Conservation (phyloP, 2,888 invertebrate species). For the Heterodera filipjevi region DNA sequence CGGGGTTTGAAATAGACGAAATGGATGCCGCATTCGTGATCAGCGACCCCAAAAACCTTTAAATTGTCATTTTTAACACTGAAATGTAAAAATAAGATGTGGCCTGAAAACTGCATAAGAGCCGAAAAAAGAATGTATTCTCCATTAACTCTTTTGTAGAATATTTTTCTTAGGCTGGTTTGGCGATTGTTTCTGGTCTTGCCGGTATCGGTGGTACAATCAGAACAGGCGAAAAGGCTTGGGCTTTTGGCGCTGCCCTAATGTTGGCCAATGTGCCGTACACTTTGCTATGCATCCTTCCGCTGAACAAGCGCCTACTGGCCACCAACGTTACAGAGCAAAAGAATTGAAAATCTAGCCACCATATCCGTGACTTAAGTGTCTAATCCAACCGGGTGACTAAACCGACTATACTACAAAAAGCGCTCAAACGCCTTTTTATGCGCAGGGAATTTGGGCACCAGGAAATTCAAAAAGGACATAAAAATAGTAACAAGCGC, state of each 20-base stretch:
- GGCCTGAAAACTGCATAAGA: too few relatives aligned
- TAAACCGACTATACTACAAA: too few relatives aligned
- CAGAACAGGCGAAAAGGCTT: slow-evolving; percentile 10
- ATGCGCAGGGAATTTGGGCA: too few relatives aligned
- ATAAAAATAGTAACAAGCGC: too few relatives aligned
- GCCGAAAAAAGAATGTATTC: too few relatives aligned
- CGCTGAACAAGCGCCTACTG: slow-evolving; percentile 14
- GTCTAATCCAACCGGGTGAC: too few relatives aligned
- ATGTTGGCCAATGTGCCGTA: slow-evolving; percentile 18
- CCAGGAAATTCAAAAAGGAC: too few relatives aligned
- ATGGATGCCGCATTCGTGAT: too few relatives aligned
- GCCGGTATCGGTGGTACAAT: not conserved
- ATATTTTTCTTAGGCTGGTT: not conserved
- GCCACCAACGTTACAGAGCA: not conserved
- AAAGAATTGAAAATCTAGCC: too few relatives aligned
- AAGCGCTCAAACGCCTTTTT: too few relatives aligned
- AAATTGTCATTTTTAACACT: not conserved
- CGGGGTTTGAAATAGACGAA: not conserved
- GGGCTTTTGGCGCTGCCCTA: not conserved
- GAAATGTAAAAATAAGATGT: not conserved
- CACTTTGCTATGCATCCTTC: slow-evolving; percentile 17
- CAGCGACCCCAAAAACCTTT: too few relatives aligned
- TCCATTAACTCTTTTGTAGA: not conserved
- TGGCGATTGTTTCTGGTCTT: slow-evolving; percentile 5
- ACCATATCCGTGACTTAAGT: too few relatives aligned